Base-by-base conservation (phyloP, 2,888 invertebrate genomes). In the Drosophila affinis region DNA sequence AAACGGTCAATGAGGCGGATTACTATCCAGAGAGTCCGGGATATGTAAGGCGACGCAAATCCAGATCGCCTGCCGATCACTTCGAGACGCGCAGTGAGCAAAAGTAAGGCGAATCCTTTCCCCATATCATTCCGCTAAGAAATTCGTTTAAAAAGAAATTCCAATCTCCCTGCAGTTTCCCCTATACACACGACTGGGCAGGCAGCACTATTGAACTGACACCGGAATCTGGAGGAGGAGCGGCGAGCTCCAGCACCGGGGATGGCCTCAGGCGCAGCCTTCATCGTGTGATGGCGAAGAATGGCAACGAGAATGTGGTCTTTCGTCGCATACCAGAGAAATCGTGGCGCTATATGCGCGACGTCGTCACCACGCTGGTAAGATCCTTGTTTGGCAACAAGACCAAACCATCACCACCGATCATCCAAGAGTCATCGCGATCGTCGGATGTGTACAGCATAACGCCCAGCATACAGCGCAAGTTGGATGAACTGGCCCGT, bases 321-420 rank as follows among this genome's bases (percentile, higher is more conserved):
- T 90, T 90, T 67, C 84, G 89, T 2, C 87, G 89, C 57, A 89
- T 92, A 51, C 92, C 97, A 18, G 75, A 94, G 91, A 94, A 96
- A 65, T 94, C 96, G 32, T 91, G 96, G 87, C 94, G 96, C 60
- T 97, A 95, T 89, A 94, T 96, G 57, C 95, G 96, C 91, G 97
- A 97, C 91, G 94, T 96, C 87, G 97, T 97, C 92, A 97, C 97
- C 29, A 97, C 97, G 0, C 93, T 98, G 87, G 97, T 99, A 78
- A 98, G 98, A 81, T 68, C 71, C 53, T 24, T 74, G 62, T 86
- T 88, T 17, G 88, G 82, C 27, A 71, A 57, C 48, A 82, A 71
- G 52, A 17, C 39, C 46, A 62, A 39, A n/a, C 14, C 39, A 39
- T 14, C 39, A 39, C n/a, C 39, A 39, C 14, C 14, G 39, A n/a